phyloP scores from a whole-genome alignment of 2,797 vertebrate species.

The Xenopus petersii region DNA sequence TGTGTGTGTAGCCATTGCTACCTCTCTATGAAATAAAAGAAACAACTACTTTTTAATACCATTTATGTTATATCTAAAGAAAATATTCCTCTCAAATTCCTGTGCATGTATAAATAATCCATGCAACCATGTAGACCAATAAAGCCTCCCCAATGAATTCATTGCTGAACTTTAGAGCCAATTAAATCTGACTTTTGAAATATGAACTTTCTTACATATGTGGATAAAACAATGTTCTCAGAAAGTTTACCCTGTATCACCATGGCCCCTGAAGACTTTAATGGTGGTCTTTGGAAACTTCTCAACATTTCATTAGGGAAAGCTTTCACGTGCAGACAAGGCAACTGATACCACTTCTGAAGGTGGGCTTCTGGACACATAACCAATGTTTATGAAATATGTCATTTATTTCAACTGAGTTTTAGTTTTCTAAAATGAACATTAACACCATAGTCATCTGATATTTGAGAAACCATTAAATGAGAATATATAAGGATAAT shows the following conservation, averaged over 20 bases:
- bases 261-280: slow-evolving; percentile 1
- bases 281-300: background rate
- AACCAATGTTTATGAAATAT: background rate
- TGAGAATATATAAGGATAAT: background rate
- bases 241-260: background rate
- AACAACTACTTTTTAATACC: background rate
- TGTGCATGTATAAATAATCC: background rate
- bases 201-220: background rate
- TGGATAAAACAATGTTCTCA: background rate
- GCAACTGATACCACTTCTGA: background rate
- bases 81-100: background rate
- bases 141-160: background rate
- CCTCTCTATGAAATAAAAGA: too few species aligned
- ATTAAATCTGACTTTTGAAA: background rate
- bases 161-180: background rate
- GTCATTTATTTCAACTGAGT: background rate
- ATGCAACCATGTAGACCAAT: background rate
- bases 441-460: background rate
- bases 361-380: background rate
- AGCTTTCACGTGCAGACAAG: background rate
- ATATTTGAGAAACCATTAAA: background rate
- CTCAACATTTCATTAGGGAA: background rate
- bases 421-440: background rate
- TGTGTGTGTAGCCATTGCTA: too few species aligned
- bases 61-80: background rate